Evolutionary conservation across 2,797 vertebrate genomes (phyloP).

Genomic region (Triplophysa bombifrons): DNA sequence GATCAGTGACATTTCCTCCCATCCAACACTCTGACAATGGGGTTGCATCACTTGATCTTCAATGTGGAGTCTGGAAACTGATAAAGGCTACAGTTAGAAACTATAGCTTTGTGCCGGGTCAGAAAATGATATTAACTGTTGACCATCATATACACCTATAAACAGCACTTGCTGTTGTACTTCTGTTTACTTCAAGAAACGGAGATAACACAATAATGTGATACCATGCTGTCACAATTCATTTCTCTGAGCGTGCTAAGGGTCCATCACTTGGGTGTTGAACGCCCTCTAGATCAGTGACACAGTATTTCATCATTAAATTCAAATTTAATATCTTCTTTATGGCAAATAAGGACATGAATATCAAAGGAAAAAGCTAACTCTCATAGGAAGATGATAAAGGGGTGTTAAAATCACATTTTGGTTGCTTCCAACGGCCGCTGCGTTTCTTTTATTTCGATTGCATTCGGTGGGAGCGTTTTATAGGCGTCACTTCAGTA

Average conservation of each 20-base stretch:
- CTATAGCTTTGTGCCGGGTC: slow-evolving; percentile 49
- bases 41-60: slow-evolving; percentile 59
- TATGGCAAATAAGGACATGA: slow-evolving; percentile 20
- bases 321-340: slow-evolving; percentile 26
- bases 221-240: slow-evolving; percentile 29
- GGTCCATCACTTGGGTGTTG: slow-evolving; percentile 1
- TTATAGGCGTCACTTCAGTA: slow-evolving; percentile 46
- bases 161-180: background rate
- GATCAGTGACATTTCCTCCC: slow-evolving; percentile 59
- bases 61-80: slow-evolving; percentile 43
- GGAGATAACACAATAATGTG: slow-evolving; percentile 32
- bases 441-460: slow-evolving; percentile 23
- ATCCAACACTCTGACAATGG: slow-evolving; percentile 51
- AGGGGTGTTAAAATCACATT: slow-evolving; percentile 25
- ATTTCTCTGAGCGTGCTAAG: slow-evolving; percentile 23
- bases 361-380: slow-evolving; percentile 33
- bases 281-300: slow-evolving; percentile 38
- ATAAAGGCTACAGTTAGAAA: slow-evolving; percentile 26
- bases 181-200: background rate
- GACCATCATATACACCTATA: slow-evolving; percentile 41
- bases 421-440: slow-evolving; percentile 11
- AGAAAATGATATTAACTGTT: slow-evolving; percentile 45
- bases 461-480: slow-evolving; percentile 38
- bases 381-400: slow-evolving; percentile 6
- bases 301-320: slow-evolving; percentile 39